These are phyloP conservation scores for Leptonema lineaticorne DNA, from an alignment of 1,140 invertebrate genomes.

Conservation along the genomic window DNA sequence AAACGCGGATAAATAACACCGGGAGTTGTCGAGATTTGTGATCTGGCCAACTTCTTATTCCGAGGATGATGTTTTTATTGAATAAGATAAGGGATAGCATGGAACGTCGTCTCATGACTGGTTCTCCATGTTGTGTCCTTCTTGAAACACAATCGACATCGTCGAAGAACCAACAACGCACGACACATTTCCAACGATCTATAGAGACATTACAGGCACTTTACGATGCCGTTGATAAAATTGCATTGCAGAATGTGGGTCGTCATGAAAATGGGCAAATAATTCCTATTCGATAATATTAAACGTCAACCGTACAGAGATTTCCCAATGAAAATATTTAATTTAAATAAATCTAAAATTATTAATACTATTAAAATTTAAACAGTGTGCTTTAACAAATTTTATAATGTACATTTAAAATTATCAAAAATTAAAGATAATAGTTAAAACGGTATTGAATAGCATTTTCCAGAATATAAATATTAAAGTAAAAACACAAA, in stretches of 20 bases:
- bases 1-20: background rate
- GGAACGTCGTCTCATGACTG: background rate
- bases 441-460: no score
- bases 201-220: background rate
- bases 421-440: no score
- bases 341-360: no score
- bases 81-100: background rate
- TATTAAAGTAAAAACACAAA: no score
- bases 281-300: no score
- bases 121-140: background rate
- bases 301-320: no score
- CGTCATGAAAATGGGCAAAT: no score
- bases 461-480: no score
- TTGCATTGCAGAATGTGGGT: background rate
- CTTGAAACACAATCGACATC: background rate
- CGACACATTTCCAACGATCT: background rate
- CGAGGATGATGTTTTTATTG: background rate
- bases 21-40: background rate
- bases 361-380: no score
- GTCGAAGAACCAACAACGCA: background rate
- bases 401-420: no score
- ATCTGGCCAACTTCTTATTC: background rate
- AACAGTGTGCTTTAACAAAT: no score
- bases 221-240: background rate
- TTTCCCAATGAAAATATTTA: no score